Percentiles rank a stretch among this genome's conserved stretches.
Conservation (phyloP, 2,797 vertebrate genomes). For the Myripristis murdjan region DNA sequence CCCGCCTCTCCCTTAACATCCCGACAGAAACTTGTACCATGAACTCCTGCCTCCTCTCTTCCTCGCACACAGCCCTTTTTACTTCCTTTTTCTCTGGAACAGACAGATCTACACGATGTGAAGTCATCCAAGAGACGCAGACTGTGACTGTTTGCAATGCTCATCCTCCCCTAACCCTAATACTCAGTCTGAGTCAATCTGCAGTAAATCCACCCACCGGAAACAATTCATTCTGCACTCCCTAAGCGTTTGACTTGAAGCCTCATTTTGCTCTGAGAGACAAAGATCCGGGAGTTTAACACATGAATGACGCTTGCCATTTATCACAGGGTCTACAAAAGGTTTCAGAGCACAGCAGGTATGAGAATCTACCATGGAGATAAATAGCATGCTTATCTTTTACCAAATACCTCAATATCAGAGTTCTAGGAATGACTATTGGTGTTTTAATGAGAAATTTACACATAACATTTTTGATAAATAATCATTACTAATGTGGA, state of each 20-base stretch:
- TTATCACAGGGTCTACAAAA: neutral
- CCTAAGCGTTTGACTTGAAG: neutral
- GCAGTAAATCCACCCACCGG: neutral
- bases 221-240: constrained; percentile 13
- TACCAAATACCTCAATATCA: too few species aligned
- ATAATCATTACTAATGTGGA: too few species aligned
- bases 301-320: neutral
- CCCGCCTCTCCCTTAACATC: neutral
- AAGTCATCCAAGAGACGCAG: constrained; percentile 3
- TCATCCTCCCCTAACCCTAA: constrained; percentile 10
- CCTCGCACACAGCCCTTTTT: neutral
- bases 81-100: neutral
- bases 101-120: neutral
- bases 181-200: constrained; percentile 3
- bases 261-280: neutral
- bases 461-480: too few species aligned
- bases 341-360: neutral
- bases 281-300: neutral
- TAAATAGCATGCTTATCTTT: neutral
- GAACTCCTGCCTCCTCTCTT: neutral
- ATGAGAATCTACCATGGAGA: neutral
- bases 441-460: too few species aligned
- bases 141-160: neutral
- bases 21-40: neutral
- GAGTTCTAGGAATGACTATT: too few species aligned